These are phyloP conservation scores for Pantala flavescens DNA, from an alignment of 1,140 invertebrate genomes.

Conservation along the genomic window DNA sequence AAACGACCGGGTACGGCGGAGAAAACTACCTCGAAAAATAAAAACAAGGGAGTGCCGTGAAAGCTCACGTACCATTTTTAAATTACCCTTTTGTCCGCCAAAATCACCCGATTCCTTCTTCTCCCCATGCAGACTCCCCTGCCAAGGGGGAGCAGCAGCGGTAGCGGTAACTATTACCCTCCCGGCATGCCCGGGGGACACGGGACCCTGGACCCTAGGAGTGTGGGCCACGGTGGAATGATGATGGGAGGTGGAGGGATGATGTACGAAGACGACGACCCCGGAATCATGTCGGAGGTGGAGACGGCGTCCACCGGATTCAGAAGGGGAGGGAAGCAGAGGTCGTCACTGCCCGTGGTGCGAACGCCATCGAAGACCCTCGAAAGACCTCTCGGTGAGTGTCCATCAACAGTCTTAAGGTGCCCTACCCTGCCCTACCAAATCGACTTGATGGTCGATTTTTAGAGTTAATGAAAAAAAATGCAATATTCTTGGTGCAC, in stretches of 20 bases:
- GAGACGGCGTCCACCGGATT: conserved; percentile 89
- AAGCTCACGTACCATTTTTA: too few relatives aligned
- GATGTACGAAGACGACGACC: conserved; percentile 63
- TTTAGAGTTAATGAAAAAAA: too few relatives aligned
- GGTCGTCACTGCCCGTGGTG: conserved; percentile 86
- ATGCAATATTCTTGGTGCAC: too few relatives aligned
- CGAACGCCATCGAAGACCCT: conserved; percentile 88
- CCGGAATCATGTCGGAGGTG: conserved; percentile 94
- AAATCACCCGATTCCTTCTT: too few relatives aligned
- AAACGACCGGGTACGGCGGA: too few relatives aligned
- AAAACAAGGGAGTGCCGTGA: too few relatives aligned
- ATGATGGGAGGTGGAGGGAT: neutral
- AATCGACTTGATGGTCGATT: too few relatives aligned
- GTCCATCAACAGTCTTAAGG: conserved; percentile 1
- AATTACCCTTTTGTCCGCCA: too few relatives aligned
- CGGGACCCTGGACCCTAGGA: neutral
- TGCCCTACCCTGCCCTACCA: neutral
- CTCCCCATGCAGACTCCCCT: neutral
- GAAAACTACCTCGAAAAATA: too few relatives aligned
- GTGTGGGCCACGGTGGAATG: neutral
- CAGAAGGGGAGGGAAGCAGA: conserved; percentile 75
- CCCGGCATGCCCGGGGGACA: neutral
- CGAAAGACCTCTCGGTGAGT: conserved; percentile 74
- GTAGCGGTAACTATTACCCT: neutral
- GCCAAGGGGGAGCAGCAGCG: neutral